These are phyloP conservation scores for Acomys russatus DNA, from an alignment of 2,797 vertebrate species.

Conservation along the genomic window DNA sequence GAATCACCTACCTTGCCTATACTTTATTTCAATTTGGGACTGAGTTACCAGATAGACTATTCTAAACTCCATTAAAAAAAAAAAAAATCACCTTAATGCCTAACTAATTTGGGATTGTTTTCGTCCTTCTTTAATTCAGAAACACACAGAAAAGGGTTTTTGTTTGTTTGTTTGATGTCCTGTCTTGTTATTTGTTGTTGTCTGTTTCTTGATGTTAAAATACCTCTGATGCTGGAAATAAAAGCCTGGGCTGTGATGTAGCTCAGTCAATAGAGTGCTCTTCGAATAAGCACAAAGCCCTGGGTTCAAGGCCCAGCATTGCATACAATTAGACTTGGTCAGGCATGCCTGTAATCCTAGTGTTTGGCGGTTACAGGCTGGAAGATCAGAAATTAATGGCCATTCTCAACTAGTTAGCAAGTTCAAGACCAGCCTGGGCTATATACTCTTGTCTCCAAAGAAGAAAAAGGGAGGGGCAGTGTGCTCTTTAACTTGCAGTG, in stretches of 20 bases:
- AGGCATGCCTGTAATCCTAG: not conserved
- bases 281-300: not conserved
- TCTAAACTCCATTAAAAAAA: slow-evolving; percentile 60
- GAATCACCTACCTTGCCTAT: not conserved
- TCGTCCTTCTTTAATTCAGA: slow-evolving; percentile 6
- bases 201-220: not conserved
- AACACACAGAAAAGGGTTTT: not conserved
- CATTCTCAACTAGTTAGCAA: not conserved
- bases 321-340: not conserved
- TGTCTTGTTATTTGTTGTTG: not conserved
- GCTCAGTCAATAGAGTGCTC: not conserved
- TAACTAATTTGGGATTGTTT: slow-evolving; percentile 34
- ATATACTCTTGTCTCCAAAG: not conserved
- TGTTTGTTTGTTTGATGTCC: slow-evolving; percentile 3
- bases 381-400: not conserved
- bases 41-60: slow-evolving; percentile 15
- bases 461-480: not conserved
- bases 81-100: not conserved
- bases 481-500: not conserved
- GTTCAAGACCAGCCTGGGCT: not conserved
- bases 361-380: not conserved
- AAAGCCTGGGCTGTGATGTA: not conserved
- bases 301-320: not conserved
- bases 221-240: not conserved
- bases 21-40: slow-evolving; percentile 35